Conservation (phyloP, 2,888 invertebrate species). For the Perdita meconis region DNA sequence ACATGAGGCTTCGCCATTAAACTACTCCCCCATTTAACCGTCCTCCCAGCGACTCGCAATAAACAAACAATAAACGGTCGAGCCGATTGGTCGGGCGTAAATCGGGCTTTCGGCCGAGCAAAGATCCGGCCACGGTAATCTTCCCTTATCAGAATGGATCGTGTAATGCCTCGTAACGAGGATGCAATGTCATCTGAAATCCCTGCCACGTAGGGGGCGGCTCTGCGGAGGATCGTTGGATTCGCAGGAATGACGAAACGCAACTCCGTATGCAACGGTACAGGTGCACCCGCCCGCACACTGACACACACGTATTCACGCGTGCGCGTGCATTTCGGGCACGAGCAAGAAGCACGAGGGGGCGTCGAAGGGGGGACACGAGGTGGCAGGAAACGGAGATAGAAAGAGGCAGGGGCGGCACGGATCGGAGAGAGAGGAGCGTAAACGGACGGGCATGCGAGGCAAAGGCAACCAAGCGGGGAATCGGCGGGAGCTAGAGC, state of each 20-base stretch:
- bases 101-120: conserved; percentile 51
- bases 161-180: conserved; percentile 73
- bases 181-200: conserved; percentile 74
- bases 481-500: conserved; percentile 73
- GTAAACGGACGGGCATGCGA: conserved; percentile 61
- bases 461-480: conserved; percentile 64
- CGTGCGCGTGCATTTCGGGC: conserved; percentile 16
- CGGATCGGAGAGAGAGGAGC: conserved; percentile 26
- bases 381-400: conserved; percentile 15
- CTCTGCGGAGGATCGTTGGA: conserved; percentile 69
- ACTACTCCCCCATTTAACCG: background rate
- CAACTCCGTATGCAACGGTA: conserved; percentile 45
- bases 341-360: conserved; percentile 23
- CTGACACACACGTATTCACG: background rate
- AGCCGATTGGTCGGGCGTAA: conserved; percentile 32
- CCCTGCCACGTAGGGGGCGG: conserved; percentile 65
- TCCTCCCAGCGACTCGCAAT: background rate
- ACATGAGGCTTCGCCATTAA: too few species aligned
- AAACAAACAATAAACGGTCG: conserved; percentile 46
- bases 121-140: conserved; percentile 61
- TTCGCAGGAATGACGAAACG: conserved; percentile 71
- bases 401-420: conserved; percentile 17
- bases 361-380: background rate
- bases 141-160: conserved; percentile 67
- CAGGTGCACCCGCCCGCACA: background rate